These are phyloP conservation scores for Dreissena polymorpha DNA, from an alignment of 1,140 invertebrate species.

Conservation along the genomic window DNA sequence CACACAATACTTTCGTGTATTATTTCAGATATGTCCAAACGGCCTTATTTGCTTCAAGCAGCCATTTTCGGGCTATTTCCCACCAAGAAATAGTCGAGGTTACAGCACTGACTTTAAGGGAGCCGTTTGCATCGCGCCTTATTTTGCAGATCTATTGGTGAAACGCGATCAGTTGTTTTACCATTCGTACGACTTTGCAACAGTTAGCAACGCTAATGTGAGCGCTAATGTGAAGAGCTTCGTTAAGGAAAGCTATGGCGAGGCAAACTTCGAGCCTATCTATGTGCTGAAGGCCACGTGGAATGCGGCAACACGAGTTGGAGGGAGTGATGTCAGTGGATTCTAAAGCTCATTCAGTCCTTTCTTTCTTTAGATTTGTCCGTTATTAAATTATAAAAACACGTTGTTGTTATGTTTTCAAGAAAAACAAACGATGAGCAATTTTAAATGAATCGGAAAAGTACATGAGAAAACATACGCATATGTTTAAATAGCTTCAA, in stretches of 20 bases:
- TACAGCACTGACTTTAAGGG: not conserved
- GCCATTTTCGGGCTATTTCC: slow-evolving; percentile 16
- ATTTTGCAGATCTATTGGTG: slow-evolving; percentile 24
- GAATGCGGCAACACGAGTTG: not conserved
- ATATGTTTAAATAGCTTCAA: too few species aligned
- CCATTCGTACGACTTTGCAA: too few species aligned
- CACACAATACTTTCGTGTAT: not conserved
- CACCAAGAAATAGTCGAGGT: not conserved
- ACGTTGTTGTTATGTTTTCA: too few species aligned
- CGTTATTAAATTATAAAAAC: too few species aligned
- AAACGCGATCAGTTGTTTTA: slow-evolving; percentile 1
- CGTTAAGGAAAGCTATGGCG: slow-evolving; percentile 5
- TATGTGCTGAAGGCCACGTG: too few species aligned
- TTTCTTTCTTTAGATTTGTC: too few species aligned
- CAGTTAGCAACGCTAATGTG: not conserved
- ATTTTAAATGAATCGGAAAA: too few species aligned
- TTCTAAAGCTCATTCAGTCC: not conserved
- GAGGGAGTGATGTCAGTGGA: not conserved
- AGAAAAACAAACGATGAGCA: too few species aligned
- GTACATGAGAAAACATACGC: too few species aligned
- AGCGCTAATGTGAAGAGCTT: not conserved
- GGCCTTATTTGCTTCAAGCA: slow-evolving; percentile 32
- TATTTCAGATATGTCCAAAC: slow-evolving; percentile 33
- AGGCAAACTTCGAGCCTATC: not conserved
- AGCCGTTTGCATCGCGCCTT: slow-evolving; percentile 39